Evolutionary conservation across 2,888 invertebrate species (phyloP), one percentile per base, ranked within the genome.

Genomic region (Hyppa rectilinea): DNA sequence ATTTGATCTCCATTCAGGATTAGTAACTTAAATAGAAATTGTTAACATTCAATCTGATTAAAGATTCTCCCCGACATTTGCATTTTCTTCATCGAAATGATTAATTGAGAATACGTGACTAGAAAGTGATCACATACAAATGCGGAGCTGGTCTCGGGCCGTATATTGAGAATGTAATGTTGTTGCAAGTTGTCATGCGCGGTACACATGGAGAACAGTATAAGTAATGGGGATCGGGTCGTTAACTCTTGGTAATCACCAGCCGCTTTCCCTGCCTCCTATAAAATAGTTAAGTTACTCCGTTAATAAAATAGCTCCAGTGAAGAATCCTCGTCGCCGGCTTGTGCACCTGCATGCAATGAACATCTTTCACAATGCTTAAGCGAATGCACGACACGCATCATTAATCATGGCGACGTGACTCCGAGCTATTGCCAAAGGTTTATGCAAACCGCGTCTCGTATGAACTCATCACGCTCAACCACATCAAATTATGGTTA

Each of bases 381-480:
- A 81, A 85, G 84, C 87, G 87, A 85, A 85, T 88, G 84, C 85
- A 86, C 84, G 87, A 83, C 84, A 82, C 87, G 87, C 88, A 83
- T 89, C 91, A 91, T 94, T 91, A 91, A 93, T 94, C 92, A 92
- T 82, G 80, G 58, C 76, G 86, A 88, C 91, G 91, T 92, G 92
- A 91, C 91, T 88, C 71, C 80, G 83, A 81, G 86, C 86, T 91
- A 91, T 93, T 93, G 92, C 91, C 88, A 92, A 91, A 90, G 88
- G 87, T 89, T 89, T 89, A 89, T 91, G 90, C 90, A 91, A 92
- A 90, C 87, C 85, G 83, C 87, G 81, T 85, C 85, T 87, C 85
- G 87, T 90, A 91, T 91, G 91, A 90, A 90, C 91, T 91, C 93
- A 92, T 93, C 93, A 91, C 91, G 91, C 88, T 90, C 87, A 87